Conservation (phyloP, 2,888 invertebrate genomes). For the Dryobota labecula region DNA sequence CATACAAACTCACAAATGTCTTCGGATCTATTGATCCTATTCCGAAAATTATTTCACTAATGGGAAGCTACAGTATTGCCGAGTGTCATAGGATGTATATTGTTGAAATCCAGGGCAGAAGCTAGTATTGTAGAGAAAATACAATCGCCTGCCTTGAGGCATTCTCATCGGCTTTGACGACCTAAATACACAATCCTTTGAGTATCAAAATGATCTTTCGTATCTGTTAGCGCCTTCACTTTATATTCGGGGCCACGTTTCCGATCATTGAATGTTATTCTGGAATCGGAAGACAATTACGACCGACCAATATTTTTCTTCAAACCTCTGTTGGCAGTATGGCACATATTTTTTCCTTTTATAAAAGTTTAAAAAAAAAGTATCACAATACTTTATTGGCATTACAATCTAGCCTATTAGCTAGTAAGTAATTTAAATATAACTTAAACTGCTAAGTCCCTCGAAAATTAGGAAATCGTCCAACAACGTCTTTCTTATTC, state of each 20-base stretch:
- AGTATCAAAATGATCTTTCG: background rate
- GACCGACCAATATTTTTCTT: background rate
- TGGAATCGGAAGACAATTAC: background rate
- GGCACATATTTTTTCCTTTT: too few species aligned
- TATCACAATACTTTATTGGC: too few species aligned
- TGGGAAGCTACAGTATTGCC: too few species aligned
- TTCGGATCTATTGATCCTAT: background rate
- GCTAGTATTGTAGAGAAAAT: background rate
- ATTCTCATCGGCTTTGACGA: slow-evolving; percentile 1
- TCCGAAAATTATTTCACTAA: background rate
- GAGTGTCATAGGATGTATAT: too few species aligned
- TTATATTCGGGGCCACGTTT: slow-evolving; percentile 6
- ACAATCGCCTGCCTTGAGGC: background rate
- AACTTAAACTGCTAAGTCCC: too few species aligned
- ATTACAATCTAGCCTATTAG: too few species aligned
- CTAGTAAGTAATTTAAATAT: too few species aligned
- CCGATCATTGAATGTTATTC: background rate
- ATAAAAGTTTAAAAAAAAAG: too few species aligned
- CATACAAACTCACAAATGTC: too few species aligned
- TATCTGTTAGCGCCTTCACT: slow-evolving; percentile 18
- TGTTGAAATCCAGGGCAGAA: too few species aligned
- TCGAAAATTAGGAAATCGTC: too few species aligned
- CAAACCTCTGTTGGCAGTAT: background rate
- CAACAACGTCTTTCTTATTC: too few species aligned
- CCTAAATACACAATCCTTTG: slow-evolving; percentile 29